Evolutionary conservation across 2,113 vertebrate genomes (phyloP), one percentile per base, ranked within the genome.

Genomic region (Cromileptes altivelis): DNA sequence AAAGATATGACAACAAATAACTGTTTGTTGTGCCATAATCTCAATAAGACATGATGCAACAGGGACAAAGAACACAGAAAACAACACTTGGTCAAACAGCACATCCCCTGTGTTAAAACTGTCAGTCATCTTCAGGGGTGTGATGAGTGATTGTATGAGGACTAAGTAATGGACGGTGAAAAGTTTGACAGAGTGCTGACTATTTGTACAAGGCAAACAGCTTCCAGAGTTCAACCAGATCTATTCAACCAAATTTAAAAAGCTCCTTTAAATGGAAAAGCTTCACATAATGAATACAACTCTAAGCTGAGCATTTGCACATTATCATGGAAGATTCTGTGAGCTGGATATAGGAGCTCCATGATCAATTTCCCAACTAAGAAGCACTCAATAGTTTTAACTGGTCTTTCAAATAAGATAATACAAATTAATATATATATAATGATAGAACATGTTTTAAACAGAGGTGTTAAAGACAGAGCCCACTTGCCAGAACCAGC

Each of bases 81-180:
- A 89, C 21, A 12, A 83, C 58, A 67, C 61, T 57, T 23, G 64
- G 80, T 87, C 68, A 78, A 81, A 82, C 55, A 73, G 27, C 55
- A 78, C 71, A 73, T 21, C 37, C 55, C 13, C 50, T 15, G 56
- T 74, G 27, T 45, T 80, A 77, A 40, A 82, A 62, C 74, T 77
- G 76, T 82, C 76, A 83, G 73, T 83, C 84, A 75, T 37, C 73
- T 61, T 17, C 79, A 60, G 69, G 23, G n/a, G 23, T 23, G 69
- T 61, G 68, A 76, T 76, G 79, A 90, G 81, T 80, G 76, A 90
- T 49, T 49, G 63, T 52, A 30, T 73, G 45, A 60, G 37, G 56
- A 62, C 70, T 33, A 53, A 84, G 50, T 77, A 62, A 70, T 60
- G 47, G 64, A 76, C 14, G 65, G 40, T 80, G 58, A 79, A 67